Percentiles rank a stretch among this genome's conserved stretches.
Evolutionary conservation across 2,888 invertebrate genomes (phyloP).

Genomic region (Drosophila sordidapex): DNA sequence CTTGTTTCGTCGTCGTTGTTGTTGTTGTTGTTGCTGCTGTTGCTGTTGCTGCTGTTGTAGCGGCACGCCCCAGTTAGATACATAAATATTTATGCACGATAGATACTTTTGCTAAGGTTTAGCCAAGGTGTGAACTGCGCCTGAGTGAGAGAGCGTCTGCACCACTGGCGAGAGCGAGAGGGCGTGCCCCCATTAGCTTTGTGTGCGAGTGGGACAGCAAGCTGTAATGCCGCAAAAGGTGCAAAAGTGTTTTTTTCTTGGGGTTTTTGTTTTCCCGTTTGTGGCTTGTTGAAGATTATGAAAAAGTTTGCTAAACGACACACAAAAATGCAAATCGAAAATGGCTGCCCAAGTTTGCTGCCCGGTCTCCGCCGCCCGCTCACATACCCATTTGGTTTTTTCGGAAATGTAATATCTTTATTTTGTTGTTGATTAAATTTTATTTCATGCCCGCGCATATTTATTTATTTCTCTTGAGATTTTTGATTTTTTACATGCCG

Average conservation of each 20-base stretch:
- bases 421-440: slow-evolving; percentile 47
- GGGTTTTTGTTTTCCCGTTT: slow-evolving; percentile 22
- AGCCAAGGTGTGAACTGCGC: slow-evolving; percentile 73
- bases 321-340: slow-evolving; percentile 62
- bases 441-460: slow-evolving; percentile 40
- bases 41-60: slow-evolving; percentile 54
- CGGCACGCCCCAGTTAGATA: slow-evolving; percentile 83
- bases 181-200: neutral
- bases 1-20: slow-evolving; percentile 48
- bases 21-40: neutral
- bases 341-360: slow-evolving; percentile 56
- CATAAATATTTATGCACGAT: slow-evolving; percentile 80
- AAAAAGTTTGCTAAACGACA: slow-evolving; percentile 69
- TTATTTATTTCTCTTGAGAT: slow-evolving; percentile 69
- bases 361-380: neutral
- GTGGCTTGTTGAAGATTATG: slow-evolving; percentile 57
- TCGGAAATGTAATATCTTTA: slow-evolving; percentile 29
- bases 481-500: slow-evolving; percentile 69
- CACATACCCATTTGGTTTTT: neutral
- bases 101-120: slow-evolving; percentile 75
- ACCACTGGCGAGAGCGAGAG: slow-evolving; percentile 17
- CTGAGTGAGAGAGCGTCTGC: slow-evolving; percentile 36
- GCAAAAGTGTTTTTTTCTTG: slow-evolving; percentile 46
- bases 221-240: slow-evolving; percentile 43
- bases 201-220: slow-evolving; percentile 29